phyloP scores from a whole-genome alignment of 2,888 invertebrate genomes.

The Amaurobius ferox region DNA sequence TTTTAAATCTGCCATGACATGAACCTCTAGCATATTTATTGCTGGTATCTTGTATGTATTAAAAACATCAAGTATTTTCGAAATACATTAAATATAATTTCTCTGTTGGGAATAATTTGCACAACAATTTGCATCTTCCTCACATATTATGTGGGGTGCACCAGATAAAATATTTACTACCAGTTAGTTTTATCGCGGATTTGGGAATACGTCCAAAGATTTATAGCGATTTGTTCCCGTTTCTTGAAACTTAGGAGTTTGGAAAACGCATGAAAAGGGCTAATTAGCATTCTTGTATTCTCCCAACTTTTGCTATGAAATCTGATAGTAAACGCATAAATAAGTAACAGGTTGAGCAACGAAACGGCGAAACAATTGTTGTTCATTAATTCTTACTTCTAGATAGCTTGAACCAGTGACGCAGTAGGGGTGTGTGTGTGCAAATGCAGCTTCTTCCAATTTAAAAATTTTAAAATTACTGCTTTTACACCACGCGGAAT shows the following conservation, averaged over 20 bases:
- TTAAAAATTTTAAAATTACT: no score
- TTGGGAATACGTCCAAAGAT: neutral
- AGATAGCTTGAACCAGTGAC: no score
- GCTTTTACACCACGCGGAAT: no score
- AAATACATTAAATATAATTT: conserved; percentile 2
- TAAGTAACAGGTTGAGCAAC: neutral
- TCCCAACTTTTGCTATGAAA: neutral
- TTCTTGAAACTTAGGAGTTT: neutral
- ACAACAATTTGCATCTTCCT: conserved; percentile 10
- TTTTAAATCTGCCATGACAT: neutral
- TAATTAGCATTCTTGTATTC: conserved; percentile 8
- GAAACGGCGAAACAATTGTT: neutral
- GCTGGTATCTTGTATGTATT: neutral
- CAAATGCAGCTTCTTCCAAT: no score
- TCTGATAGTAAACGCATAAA: conserved; percentile 4
- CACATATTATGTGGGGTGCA: conserved; percentile 2
- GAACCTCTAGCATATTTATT: neutral
- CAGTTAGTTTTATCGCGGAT: conserved; percentile 11
- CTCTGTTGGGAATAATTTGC: conserved; percentile 7
- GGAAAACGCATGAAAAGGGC: neutral
- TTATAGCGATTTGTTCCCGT: neutral
- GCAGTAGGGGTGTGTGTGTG: no score
- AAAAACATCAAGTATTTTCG: conserved; percentile 2
- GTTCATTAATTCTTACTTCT: no score
- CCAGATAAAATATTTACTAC: conserved; percentile 8